Base-by-base conservation (phyloP, 1,140 invertebrate genomes). In the Drosophila pseudoananassae region DNA sequence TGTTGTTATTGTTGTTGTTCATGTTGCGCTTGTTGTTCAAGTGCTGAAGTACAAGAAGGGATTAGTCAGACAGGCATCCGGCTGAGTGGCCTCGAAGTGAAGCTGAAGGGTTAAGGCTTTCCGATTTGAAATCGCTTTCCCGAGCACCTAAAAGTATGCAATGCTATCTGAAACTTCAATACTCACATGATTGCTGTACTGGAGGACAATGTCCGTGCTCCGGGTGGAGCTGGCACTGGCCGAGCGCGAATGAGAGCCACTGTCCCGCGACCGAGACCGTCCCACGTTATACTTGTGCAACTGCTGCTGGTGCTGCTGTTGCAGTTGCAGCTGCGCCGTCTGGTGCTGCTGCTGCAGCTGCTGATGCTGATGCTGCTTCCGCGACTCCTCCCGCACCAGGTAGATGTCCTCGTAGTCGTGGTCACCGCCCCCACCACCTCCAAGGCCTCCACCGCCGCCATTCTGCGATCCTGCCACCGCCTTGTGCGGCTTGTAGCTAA, bases 371-470 rank as follows among this genome's bases (percentile, higher is more conserved):
- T 85, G 82, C 31, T 85, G 80, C 73, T 89, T 84, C 17, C 93
- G 73, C 14, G 90, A 93, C 63, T 95, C 94, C 45, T 95, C 94
- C 27, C 94, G 92, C 8, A 95, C 93, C 74, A 94, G 76, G 85
- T 96, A 96, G 43, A 96, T 96, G 61, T 96, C 95, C 90, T 96
- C 95, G 77, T 96, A 96, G 78, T 96, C 95, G 60, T 96, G 94
- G 63, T 95, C 94, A 2, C 77, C 83, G 4, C 69, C 64, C 4
- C 65, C 75, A 12, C 8, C 49, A 29, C 58, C 63, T 31, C 4
- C 72, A 15, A 43, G 68, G 14, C 46, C 51, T 8, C 70, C 29
- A 6, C 25, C 72, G 14, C 53, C 47, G 14, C 70, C 29, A 23
- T 58, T 69, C 56, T 53, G 49, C 31, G 25, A 54, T 29, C 60